Conservation (phyloP, 2,797 vertebrate species). For the Decapterus maruadsi region DNA sequence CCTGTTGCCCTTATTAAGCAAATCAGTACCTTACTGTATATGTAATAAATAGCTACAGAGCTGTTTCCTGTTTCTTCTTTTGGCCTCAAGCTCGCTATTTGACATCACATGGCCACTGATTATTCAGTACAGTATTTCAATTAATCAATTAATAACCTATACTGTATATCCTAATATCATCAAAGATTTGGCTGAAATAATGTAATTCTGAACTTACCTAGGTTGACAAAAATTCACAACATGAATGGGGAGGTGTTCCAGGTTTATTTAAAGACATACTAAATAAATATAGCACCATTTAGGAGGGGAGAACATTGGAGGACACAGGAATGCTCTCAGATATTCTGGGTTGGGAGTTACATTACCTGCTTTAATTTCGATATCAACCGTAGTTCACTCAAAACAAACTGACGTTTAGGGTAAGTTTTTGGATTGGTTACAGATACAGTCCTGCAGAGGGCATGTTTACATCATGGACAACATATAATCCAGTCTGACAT, state of each 20-base stretch:
- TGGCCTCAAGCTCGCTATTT: too few relatives aligned
- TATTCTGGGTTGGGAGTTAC: conserved; percentile 19
- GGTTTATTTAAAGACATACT: conserved; percentile 72
- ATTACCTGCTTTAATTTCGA: conserved; percentile 17
- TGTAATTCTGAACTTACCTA: not conserved
- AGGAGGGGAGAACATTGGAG: conserved; percentile 33
- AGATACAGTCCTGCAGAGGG: conserved; percentile 40
- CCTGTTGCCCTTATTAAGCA: not conserved
- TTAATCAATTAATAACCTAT: conserved; percentile 1
- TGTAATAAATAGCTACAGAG: not conserved
- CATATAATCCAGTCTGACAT: conserved; percentile 33
- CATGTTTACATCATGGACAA: conserved; percentile 26
- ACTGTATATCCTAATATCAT: not conserved
- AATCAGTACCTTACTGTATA: not conserved
- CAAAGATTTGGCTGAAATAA: not conserved
- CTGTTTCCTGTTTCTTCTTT: too few relatives aligned
- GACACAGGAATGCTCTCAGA: conserved; percentile 35
- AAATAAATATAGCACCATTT: conserved; percentile 84
- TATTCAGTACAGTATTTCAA: not conserved
- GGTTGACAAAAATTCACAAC: conserved; percentile 11
- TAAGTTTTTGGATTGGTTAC: conserved; percentile 3
- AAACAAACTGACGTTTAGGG: conserved; percentile 23
- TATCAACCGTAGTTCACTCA: conserved; percentile 12
- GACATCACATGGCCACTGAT: too few relatives aligned
- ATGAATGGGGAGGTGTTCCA: conserved; percentile 44